A percentile compares a stretch with the other conserved stretches of the same genome.
Evolutionary conservation across 2,888 invertebrate genomes (phyloP).

Genomic region (Salpingus planirostris): DNA sequence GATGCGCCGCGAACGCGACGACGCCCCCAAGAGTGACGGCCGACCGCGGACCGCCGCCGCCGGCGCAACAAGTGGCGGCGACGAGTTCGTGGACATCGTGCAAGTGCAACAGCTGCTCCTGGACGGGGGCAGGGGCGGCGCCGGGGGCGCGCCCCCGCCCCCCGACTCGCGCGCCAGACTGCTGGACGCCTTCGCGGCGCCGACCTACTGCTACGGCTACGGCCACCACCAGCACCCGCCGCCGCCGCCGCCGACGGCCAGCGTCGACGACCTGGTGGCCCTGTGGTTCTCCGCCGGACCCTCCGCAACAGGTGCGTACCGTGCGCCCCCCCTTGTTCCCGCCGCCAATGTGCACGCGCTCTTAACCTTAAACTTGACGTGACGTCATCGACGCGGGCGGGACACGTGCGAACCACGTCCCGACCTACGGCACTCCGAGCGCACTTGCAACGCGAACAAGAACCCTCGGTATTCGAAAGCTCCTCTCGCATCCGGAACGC

Average conservation of each 20-base stretch:
- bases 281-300: conserved; percentile 63
- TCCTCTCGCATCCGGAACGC: no score
- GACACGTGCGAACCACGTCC: no score
- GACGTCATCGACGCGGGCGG: no score
- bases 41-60: conserved; percentile 23
- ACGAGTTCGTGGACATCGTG: conserved; percentile 77
- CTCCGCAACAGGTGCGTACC: conserved; percentile 34
- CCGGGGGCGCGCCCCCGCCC: conserved; percentile 16
- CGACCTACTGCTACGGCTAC: conserved; percentile 23
- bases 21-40: conserved; percentile 19
- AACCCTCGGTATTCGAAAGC: no score
- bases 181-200: conserved; percentile 37
- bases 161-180: conserved; percentile 21
- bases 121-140: conserved; percentile 34
- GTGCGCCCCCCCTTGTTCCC: no score
- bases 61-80: conserved; percentile 25
- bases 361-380: no score
- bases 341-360: no score
- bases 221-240: conserved; percentile 16
- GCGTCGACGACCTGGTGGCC: conserved; percentile 68
- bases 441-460: no score
- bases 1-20: conserved; percentile 67
- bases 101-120: conserved; percentile 70
- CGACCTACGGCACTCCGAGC: no score
- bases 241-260: conserved; percentile 38